phyloP scores from a whole-genome alignment of 2,888 invertebrate species.

The Idaea straminata region DNA sequence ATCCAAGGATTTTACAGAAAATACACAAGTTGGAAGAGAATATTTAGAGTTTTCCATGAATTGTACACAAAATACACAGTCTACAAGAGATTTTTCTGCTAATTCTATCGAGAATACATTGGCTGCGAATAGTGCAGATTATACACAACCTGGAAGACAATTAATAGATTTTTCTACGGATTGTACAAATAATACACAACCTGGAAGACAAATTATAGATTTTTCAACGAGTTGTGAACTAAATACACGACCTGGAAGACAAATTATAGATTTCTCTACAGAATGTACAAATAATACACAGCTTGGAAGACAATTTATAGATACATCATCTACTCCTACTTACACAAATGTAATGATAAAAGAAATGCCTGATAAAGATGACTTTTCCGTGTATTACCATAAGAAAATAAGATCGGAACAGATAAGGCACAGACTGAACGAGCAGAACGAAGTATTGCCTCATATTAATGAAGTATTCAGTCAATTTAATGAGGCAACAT shows the following conservation, averaged over 20 bases:
- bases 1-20: neutral
- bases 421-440: slow-evolving; percentile 28
- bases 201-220: neutral
- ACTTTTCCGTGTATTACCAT: slow-evolving; percentile 43
- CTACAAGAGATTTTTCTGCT: neutral
- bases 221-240: neutral
- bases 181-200: neutral
- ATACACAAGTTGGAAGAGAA: neutral
- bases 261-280: neutral
- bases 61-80: neutral
- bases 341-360: slow-evolving; percentile 17
- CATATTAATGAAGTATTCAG: slow-evolving; percentile 35
- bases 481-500: slow-evolving; percentile 37
- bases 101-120: neutral
- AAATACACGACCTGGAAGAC: neutral
- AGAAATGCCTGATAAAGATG: slow-evolving; percentile 9
- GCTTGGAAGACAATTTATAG: neutral
- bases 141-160: neutral
- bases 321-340: neutral
- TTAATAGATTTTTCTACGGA: neutral
- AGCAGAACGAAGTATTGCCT: neutral
- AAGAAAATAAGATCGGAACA: slow-evolving; percentile 51
- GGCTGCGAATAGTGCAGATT: neutral
- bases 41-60: neutral
- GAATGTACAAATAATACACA: neutral